A percentile compares a stretch with the other conserved stretches of the same genome.
Conservation (phyloP, 2,888 invertebrate genomes). For the Heterodera filipjevi region DNA sequence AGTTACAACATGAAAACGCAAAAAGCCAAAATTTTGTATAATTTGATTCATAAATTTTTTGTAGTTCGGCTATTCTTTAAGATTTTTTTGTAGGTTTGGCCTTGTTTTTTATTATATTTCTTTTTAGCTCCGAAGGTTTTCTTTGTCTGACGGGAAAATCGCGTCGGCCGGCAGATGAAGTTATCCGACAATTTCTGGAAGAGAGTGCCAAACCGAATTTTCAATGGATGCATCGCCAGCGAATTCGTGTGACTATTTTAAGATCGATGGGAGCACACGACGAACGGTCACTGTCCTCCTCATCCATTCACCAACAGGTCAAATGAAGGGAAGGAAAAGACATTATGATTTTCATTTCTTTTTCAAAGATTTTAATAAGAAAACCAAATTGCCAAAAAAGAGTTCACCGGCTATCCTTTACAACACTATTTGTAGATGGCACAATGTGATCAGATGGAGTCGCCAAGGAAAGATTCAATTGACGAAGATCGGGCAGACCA, state of each 20-base stretch:
- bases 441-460: neutral
- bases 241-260: slow-evolving; percentile 84
- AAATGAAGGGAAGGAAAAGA: too few species aligned
- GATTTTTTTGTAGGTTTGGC: too few species aligned
- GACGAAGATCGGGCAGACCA: neutral
- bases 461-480: slow-evolving; percentile 6
- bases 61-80: too few species aligned
- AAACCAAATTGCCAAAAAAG: too few species aligned
- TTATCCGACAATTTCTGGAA: slow-evolving; percentile 71
- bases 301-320: slow-evolving; percentile 19
- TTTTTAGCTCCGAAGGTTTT: slow-evolving; percentile 59
- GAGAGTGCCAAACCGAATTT: neutral
- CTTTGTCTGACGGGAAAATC: slow-evolving; percentile 60
- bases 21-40: too few species aligned
- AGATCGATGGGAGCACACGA: slow-evolving; percentile 21
- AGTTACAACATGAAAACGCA: too few species aligned
- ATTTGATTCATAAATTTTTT: too few species aligned
- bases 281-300: slow-evolving; percentile 28
- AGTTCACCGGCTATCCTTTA: too few species aligned
- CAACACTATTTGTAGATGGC: too few species aligned
- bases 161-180: slow-evolving; percentile 47
- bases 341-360: too few species aligned
- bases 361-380: too few species aligned
- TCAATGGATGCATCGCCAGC: slow-evolving; percentile 80
- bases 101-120: too few species aligned